Base-by-base conservation (phyloP, 2,888 invertebrate genomes). In the Ferdinandea cuprea region DNA sequence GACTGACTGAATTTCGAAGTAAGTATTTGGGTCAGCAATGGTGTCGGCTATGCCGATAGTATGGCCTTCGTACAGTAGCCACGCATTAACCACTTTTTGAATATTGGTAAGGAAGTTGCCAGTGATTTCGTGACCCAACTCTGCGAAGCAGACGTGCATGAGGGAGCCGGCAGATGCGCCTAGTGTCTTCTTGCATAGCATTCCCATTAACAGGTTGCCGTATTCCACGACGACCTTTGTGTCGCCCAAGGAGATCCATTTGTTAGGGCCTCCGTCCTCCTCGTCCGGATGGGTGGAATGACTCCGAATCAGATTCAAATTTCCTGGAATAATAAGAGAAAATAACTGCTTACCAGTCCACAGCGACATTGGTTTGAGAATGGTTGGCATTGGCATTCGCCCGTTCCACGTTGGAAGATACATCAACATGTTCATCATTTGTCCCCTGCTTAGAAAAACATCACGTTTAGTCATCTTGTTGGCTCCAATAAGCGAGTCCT, bases 211-310 rank as follows among this genome's bases (percentile, higher is more conserved):
- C 11, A 99, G 92, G 90, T 97, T 97, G 30, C 99, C 98, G 90
- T 98, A 98, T 89, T 99, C 99, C 54, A 99, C 98, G 91, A 98
- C 94, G 65, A 98, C 96, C 58, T 92, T 93, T 0, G 99, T 99
- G 88, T 99, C 99, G 86, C 98, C 98, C 1, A 98, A 98, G 5
- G 98, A 98, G 85, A 99, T 98, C 98, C 98, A 99, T 89, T 97
- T 96, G 91, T 98, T 98, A 0, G 98, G 97, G 0, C 98, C 98
- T 0, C 84, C 85, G 89, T 99, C 98, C 92, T 99, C 99, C 86
- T 98, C 97, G 89, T 99, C 99, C 1, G 98, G 98, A 93, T 99
- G 99, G 48, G 98, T 98, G 80, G 97, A 97, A 92, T 99, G 99
- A 7, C 97, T 97, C 86, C 98, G 93, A 87, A 98, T 96, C 94